Evolutionary conservation across 2,113 vertebrate genomes (phyloP).

Genomic region (Panthera tigris): DNA sequence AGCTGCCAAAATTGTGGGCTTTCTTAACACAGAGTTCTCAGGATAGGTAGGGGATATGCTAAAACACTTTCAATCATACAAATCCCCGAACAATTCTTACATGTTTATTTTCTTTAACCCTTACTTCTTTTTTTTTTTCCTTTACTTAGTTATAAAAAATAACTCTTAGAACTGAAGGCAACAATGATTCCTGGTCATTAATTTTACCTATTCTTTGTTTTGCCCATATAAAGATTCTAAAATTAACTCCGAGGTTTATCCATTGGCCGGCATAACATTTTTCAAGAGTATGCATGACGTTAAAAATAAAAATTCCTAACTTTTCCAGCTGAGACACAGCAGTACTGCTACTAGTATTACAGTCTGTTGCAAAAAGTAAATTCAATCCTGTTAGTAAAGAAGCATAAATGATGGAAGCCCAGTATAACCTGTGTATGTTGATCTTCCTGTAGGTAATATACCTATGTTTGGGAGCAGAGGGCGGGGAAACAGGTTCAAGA

Average conservation of each 20-base stretch:
- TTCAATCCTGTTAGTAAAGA: not conserved
- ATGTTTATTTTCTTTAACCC: not conserved
- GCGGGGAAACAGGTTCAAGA: not conserved
- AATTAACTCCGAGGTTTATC: slow-evolving; percentile 47
- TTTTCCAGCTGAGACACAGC: not conserved
- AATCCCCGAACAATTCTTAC: not conserved
- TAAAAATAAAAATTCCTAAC: slow-evolving; percentile 31
- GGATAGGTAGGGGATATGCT: not conserved
- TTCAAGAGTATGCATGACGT: not conserved
- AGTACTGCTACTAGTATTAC: not conserved
- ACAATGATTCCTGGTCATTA: not conserved
- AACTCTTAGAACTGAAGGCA: not conserved
- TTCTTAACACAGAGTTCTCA: not conserved
- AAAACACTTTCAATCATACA: not conserved
- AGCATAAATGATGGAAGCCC: not conserved
- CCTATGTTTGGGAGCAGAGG: not conserved
- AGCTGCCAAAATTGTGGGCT: not conserved
- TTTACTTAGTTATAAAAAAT: not conserved
- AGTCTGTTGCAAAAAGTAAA: not conserved
- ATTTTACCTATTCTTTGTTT: slow-evolving; percentile 18
- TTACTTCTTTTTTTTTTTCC: not conserved
- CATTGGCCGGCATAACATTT: not conserved
- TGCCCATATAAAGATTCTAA: not conserved
- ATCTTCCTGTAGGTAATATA: not conserved
- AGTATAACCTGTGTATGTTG: not conserved